Conservation (phyloP, 2,888 invertebrate species). For the Epinotia ramella region DNA sequence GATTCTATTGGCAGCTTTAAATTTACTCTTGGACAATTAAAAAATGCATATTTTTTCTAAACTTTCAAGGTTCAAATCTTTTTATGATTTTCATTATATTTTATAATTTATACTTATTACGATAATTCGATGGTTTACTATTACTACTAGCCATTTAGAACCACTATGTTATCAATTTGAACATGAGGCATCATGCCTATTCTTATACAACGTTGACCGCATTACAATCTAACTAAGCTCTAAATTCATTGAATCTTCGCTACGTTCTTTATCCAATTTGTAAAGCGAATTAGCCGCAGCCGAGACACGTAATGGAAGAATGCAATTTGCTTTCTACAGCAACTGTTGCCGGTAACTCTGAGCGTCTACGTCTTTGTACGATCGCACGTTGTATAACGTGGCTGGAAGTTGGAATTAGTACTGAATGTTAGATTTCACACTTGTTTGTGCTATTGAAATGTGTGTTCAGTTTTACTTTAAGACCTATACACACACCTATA, state of each 20-base stretch:
- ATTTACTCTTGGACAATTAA: too few species aligned
- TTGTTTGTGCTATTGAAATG: neutral
- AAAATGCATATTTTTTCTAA: too few species aligned
- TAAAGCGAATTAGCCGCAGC: slow-evolving; percentile 21
- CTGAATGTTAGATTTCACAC: slow-evolving; percentile 1
- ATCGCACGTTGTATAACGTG: slow-evolving; percentile 13
- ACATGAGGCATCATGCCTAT: too few species aligned
- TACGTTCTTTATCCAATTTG: slow-evolving; percentile 18
- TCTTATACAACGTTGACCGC: neutral
- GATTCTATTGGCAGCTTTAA: too few species aligned
- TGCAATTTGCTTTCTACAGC: slow-evolving; percentile 35
- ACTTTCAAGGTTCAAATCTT: too few species aligned
- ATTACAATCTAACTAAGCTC: neutral
- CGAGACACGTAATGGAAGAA: slow-evolving; percentile 28
- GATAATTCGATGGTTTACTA: too few species aligned
- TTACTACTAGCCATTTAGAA: too few species aligned
- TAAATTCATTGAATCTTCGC: slow-evolving; percentile 3
- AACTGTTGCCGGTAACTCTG: slow-evolving; percentile 1
- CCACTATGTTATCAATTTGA: too few species aligned
- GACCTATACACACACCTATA: too few species aligned
- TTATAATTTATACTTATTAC: too few species aligned
- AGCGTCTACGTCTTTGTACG: slow-evolving; percentile 6
- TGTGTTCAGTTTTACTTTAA: too few species aligned
- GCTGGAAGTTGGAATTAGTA: neutral
- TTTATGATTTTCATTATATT: too few species aligned